These are phyloP conservation scores for Zaprionus taronus DNA, from an alignment of 1,140 invertebrate genomes.

Conservation along the genomic window DNA sequence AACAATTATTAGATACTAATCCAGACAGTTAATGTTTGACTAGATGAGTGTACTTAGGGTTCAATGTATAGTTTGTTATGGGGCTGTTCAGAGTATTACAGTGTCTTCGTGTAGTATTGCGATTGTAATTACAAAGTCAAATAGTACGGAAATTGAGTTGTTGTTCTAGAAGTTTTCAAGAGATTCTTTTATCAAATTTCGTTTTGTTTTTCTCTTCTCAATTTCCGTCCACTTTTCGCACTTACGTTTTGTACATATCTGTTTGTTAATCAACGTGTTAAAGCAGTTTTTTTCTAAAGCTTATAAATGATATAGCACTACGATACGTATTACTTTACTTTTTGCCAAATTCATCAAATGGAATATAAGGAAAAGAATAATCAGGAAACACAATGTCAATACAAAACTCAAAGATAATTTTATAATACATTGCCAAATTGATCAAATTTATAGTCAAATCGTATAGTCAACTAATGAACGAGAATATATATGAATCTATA, in stretches of 20 bases:
- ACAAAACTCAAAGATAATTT: conserved; percentile 33
- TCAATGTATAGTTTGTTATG: conserved; percentile 10
- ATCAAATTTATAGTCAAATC: conserved; percentile 21
- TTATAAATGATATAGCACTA: conserved; percentile 32
- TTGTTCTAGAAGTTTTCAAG: neutral
- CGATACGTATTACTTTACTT: conserved; percentile 28
- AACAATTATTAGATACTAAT: conserved; percentile 78
- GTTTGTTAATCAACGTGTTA: conserved; percentile 16
- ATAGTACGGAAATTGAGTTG: conserved; percentile 1
- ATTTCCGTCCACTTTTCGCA: conserved; percentile 43
- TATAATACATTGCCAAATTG: conserved; percentile 35
- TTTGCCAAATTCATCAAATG: conserved; percentile 35
- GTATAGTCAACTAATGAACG: conserved; percentile 46
- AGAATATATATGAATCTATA: conserved; percentile 40
- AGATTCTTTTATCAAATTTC: neutral
- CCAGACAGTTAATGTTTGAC: conserved; percentile 53
- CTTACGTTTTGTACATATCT: conserved; percentile 1
- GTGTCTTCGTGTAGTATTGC: conserved; percentile 6
- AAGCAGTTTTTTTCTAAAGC: conserved; percentile 24
- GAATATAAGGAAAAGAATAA: conserved; percentile 3
- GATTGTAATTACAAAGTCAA: conserved; percentile 7
- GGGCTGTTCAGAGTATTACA: conserved; percentile 7
- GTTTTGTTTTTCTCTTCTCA: conserved; percentile 27
- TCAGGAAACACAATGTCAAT: conserved; percentile 27
- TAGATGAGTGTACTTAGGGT: neutral